A percentile compares a stretch with the other conserved stretches of the same genome.
phyloP scores from a whole-genome alignment of 2,797 vertebrate species.

The Trematomus bernacchii region DNA sequence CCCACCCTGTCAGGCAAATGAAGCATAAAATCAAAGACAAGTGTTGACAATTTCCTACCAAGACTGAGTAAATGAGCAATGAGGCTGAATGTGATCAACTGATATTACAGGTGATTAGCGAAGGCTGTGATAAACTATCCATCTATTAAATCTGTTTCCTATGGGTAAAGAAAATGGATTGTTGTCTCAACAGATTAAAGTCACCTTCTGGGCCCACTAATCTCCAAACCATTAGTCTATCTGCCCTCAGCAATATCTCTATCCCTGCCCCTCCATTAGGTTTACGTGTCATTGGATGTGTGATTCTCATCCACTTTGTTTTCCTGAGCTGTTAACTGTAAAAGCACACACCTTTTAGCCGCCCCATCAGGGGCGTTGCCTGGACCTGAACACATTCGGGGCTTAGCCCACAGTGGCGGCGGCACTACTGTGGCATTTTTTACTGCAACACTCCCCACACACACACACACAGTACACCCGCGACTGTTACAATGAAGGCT shows the following conservation, averaged over 20 bases:
- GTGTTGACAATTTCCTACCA: neutral
- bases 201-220: constrained; percentile 58
- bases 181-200: constrained; percentile 66
- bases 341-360: constrained; percentile 45
- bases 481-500: too few species aligned
- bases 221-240: constrained; percentile 71
- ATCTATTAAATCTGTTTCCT: constrained; percentile 55
- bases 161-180: constrained; percentile 61
- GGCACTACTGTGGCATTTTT: too few species aligned
- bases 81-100: constrained; percentile 21
- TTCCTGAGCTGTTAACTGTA: constrained; percentile 59
- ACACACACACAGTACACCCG: too few species aligned
- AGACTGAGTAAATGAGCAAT: neutral
- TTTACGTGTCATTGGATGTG: constrained; percentile 51
- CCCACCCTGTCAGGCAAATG: neutral
- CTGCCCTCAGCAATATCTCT: constrained; percentile 41
- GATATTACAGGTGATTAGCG: constrained; percentile 33
- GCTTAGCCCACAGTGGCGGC: too few species aligned
- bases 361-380: too few species aligned
- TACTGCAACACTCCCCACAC: too few species aligned
- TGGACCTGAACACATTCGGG: too few species aligned
- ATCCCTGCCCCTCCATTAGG: constrained; percentile 59
- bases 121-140: constrained; percentile 23
- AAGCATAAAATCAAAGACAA: neutral
- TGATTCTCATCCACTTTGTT: constrained; percentile 59